Conservation (phyloP, 1,140 invertebrate species). For the Magallana gigas region DNA sequence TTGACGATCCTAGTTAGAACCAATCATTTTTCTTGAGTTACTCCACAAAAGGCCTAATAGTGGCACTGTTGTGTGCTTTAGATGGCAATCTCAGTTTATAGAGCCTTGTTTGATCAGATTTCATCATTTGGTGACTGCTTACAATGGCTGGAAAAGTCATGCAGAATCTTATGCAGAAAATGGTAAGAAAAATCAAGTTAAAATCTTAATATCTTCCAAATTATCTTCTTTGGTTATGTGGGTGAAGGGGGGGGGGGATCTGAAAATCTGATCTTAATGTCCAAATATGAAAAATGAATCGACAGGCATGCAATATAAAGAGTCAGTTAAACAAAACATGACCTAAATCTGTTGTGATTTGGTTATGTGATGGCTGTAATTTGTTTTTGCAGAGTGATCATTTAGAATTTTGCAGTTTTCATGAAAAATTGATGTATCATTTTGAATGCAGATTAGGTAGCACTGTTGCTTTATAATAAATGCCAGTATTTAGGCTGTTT, state of each 20-base stretch:
- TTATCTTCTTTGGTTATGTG: too few species aligned
- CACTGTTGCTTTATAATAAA: background rate
- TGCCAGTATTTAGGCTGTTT: background rate
- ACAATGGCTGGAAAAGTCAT: background rate
- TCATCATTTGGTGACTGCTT: background rate
- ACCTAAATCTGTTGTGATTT: background rate
- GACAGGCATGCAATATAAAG: too few species aligned
- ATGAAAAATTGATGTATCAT: background rate
- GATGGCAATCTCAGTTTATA: background rate
- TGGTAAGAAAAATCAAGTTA: background rate
- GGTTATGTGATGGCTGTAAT: background rate
- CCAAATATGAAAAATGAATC: too few species aligned
- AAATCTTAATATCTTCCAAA: too few species aligned
- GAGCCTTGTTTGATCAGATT: background rate
- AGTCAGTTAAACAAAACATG: too few species aligned
- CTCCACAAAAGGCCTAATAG: background rate
- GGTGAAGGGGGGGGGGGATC: too few species aligned
- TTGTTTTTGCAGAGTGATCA: background rate
- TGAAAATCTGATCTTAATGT: too few species aligned
- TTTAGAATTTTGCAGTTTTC: background rate
- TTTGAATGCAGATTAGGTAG: background rate
- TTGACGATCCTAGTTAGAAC: background rate
- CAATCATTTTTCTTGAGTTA: slow-evolving; percentile 32
- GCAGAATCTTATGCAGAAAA: slow-evolving; percentile 4
- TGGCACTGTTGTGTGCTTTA: background rate